These are phyloP conservation scores for Corvus cornix DNA, from an alignment of 2,113 vertebrate species.

Conservation along the genomic window DNA sequence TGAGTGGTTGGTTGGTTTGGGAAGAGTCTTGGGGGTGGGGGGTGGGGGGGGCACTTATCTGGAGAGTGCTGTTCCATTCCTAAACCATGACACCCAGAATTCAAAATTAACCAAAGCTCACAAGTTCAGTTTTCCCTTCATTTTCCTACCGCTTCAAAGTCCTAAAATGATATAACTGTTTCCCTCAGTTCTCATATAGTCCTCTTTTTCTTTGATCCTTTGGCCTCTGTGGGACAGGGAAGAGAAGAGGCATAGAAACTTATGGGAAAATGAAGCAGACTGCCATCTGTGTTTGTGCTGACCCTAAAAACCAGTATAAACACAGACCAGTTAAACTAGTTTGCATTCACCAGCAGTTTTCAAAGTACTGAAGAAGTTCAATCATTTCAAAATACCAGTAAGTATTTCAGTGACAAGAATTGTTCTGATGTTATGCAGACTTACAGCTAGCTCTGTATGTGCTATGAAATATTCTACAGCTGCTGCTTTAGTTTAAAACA, in stretches of 20 bases:
- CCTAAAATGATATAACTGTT: not conserved
- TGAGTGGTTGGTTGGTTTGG: not conserved
- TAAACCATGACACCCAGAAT: not conserved
- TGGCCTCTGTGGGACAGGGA: not conserved
- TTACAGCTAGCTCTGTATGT: not conserved
- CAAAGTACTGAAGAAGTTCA: not conserved
- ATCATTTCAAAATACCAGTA: not conserved
- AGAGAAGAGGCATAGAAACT: not conserved
- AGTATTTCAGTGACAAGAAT: not conserved
- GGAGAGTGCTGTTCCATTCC: not conserved
- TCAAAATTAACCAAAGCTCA: not conserved
- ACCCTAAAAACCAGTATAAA: not conserved
- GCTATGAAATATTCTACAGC: not conserved
- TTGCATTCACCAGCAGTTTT: not conserved
- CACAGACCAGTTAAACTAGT: not conserved
- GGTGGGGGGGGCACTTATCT: not conserved
- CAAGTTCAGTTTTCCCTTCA: not conserved
- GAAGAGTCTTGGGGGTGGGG: not conserved
- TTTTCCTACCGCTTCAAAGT: not conserved
- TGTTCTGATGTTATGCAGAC: not conserved
- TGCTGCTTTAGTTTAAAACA: not conserved
- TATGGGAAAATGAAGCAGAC: not conserved
- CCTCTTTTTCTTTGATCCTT: not conserved
- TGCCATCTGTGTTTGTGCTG: not conserved
- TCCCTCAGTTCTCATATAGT: not conserved